Evolutionary conservation across 2,113 vertebrate genomes (phyloP).

Genomic region (Zootoca vivipara): DNA sequence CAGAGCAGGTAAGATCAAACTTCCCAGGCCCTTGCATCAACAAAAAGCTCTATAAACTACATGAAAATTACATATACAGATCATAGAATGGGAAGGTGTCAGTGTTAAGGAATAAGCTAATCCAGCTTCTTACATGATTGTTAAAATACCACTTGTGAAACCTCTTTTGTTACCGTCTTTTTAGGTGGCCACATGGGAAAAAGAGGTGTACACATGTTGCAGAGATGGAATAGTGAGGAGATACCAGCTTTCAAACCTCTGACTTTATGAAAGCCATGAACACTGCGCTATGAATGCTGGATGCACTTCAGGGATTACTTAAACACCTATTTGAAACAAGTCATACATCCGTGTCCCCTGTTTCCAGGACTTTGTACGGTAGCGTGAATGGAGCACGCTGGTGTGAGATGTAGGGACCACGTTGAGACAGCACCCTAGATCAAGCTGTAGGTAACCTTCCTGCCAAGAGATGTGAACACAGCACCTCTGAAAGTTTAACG

Average conservation of each 20-base stretch:
- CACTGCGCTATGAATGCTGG: neutral
- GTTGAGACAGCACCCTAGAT: neutral
- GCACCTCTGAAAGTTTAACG: neutral
- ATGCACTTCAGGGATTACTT: neutral
- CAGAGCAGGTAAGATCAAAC: too few species aligned
- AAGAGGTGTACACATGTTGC: slow-evolving; percentile 78
- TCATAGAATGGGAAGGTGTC: too few species aligned
- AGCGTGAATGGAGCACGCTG: accelerated
- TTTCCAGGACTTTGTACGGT: neutral
- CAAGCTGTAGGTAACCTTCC: neutral
- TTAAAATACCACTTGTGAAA: neutral
- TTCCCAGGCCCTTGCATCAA: neutral
- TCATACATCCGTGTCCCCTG: neutral
- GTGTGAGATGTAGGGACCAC: neutral
- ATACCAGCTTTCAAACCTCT: slow-evolving; percentile 77
- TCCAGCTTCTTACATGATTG: too few species aligned
- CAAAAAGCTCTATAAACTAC: too few species aligned
- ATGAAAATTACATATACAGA: too few species aligned
- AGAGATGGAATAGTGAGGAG: slow-evolving; percentile 78
- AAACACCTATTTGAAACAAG: accelerated
- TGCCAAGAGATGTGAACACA: neutral
- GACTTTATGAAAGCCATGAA: neutral
- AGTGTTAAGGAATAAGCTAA: too few species aligned
- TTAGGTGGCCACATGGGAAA: slow-evolving; percentile 78
- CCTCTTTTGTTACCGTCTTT: slow-evolving; percentile 18